A percentile compares a stretch with the other conserved stretches of the same genome.
phyloP scores from a whole-genome alignment of 2,113 vertebrate genomes.

The Odontesthes bonariensis region DNA sequence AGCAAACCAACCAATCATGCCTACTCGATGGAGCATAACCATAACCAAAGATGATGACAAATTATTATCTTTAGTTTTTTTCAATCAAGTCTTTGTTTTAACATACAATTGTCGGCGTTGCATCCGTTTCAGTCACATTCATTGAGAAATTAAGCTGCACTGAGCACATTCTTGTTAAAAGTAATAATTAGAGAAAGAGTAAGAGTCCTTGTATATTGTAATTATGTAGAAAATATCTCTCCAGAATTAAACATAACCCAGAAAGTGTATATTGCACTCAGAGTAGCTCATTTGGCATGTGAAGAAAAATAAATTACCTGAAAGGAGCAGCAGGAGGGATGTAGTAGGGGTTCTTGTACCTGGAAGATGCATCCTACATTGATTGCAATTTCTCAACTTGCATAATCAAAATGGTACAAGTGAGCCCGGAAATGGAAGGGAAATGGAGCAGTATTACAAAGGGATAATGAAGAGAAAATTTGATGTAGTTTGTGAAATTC shows the following conservation, averaged over 20 bases:
- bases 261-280: constrained; percentile 50
- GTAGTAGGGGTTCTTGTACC: constrained; percentile 4
- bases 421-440: constrained; percentile 41
- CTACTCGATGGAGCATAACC: too few species aligned
- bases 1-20: too few species aligned
- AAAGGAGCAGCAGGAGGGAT: constrained; percentile 31
- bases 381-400: constrained; percentile 55
- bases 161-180: constrained; percentile 37
- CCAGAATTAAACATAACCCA: constrained; percentile 39
- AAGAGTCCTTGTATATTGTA: constrained; percentile 41
- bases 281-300: constrained; percentile 61
- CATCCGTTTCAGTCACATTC: constrained; percentile 43
- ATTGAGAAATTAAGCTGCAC: constrained; percentile 41
- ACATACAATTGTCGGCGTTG: constrained; percentile 2
- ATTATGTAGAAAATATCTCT: constrained; percentile 49
- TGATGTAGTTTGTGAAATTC: constrained; percentile 13
- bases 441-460: constrained; percentile 31
- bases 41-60: too few species aligned
- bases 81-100: too few species aligned
- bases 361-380: constrained; percentile 52
- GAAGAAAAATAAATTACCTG: constrained; percentile 72
- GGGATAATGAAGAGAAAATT: constrained; percentile 38
- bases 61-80: too few species aligned
- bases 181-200: constrained; percentile 23
- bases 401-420: constrained; percentile 61